phyloP scores from a whole-genome alignment of 1,140 invertebrate species.

The Lasaia peninsularis region DNA sequence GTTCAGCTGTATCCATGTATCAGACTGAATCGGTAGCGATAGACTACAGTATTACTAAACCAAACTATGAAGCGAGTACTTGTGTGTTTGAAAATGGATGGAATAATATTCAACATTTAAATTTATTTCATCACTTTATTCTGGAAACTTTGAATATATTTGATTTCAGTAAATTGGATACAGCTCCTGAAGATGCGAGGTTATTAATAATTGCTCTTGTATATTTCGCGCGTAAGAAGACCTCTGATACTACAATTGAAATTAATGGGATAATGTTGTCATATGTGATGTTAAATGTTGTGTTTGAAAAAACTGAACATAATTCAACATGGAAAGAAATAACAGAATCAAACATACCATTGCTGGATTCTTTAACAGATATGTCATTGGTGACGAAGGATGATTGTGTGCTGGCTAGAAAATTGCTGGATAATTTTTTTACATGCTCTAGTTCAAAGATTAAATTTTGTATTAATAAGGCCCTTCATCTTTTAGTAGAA shows the following conservation, averaged over 20 bases:
- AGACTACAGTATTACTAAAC: slow-evolving; percentile 21
- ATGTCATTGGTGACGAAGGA: slow-evolving; percentile 13
- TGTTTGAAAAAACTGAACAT: slow-evolving; percentile 12
- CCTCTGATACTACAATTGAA: slow-evolving; percentile 9
- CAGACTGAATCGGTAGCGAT: neutral
- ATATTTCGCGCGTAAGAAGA: slow-evolving; percentile 31
- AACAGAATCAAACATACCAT: slow-evolving; percentile 1
- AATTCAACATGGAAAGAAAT: neutral
- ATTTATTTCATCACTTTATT: slow-evolving; percentile 36
- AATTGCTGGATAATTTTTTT: slow-evolving; percentile 23
- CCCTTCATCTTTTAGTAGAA: slow-evolving; percentile 29
- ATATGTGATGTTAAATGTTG: slow-evolving; percentile 30
- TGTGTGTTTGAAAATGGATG: slow-evolving; percentile 40
- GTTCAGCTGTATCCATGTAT: neutral
- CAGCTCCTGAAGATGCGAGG: slow-evolving; percentile 25
- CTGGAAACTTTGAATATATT: slow-evolving; percentile 23
- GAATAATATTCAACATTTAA: slow-evolving; percentile 20
- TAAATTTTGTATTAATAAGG: slow-evolving; percentile 19
- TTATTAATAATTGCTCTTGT: slow-evolving; percentile 33
- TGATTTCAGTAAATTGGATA: slow-evolving; percentile 19
- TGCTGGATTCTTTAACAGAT: slow-evolving; percentile 13
- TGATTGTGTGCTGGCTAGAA: slow-evolving; percentile 24
- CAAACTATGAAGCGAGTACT: slow-evolving; percentile 22
- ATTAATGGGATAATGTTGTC: slow-evolving; percentile 31
- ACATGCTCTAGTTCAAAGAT: slow-evolving; percentile 11